Conservation (phyloP, 2,113 vertebrate species). For the Planiliza haematocheilus region DNA sequence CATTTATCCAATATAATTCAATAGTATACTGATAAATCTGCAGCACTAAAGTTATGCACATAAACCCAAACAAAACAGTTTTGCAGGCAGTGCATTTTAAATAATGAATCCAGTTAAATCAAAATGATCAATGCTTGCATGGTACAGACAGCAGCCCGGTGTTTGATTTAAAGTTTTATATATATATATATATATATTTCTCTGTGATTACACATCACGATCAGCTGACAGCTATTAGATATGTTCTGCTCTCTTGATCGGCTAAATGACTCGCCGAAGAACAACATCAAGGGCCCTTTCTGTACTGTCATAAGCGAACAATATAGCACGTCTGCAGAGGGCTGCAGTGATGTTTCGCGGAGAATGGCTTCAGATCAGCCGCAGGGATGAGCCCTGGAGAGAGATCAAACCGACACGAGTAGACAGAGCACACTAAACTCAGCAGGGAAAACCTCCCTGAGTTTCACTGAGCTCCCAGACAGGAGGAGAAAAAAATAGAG, state of each 20-base stretch:
- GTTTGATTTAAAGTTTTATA: not conserved
- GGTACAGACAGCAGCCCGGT: no score
- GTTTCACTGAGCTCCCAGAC: constrained; percentile 41
- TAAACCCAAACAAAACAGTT: no score
- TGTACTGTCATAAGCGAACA: constrained; percentile 34
- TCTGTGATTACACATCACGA: not conserved
- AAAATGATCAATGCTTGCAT: no score
- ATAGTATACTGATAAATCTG: no score
- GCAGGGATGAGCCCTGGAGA: constrained; percentile 59
- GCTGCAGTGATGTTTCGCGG: constrained; percentile 34
- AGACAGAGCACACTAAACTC: constrained; percentile 42
- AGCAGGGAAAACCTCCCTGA: constrained; percentile 32
- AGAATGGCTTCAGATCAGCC: constrained; percentile 44
- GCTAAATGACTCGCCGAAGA: constrained; percentile 14
- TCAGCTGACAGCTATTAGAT: constrained; percentile 3
- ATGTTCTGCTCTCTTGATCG: not conserved
- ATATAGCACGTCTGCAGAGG: constrained; percentile 31
- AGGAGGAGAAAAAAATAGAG: not conserved
- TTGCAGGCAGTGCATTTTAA: no score
- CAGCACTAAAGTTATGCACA: no score
- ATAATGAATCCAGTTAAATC: no score
- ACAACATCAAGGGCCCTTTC: constrained; percentile 30
- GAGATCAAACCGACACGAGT: constrained; percentile 48
- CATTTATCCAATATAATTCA: no score
- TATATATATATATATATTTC: no score